Evolutionary conservation across 2,888 invertebrate species (phyloP), one percentile per base, ranked within the genome.

Genomic region (Podabrus alpinus): DNA sequence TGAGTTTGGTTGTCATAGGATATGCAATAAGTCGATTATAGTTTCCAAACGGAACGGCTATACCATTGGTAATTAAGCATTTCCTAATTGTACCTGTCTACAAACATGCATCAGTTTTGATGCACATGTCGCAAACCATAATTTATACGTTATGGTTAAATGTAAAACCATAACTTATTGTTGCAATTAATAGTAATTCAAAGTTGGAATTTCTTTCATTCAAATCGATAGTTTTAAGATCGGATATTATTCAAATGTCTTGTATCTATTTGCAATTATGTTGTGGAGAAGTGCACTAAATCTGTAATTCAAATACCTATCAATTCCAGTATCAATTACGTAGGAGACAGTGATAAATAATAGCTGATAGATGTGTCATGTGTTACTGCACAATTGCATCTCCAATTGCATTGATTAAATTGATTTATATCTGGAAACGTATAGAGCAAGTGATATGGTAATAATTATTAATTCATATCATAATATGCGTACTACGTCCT

Each of bases 251-350:
- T 19, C 11, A 19, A 15, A 64, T 16, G 21, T 64, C 62, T 19
- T 21, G 62, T 19, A 19, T 64, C n/a, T n/a, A 64, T 64, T 19
- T 64, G 62, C 9, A n/a, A 19, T 9, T 10, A 64, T 45, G n/a
- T 5, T n/a, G 5, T 45, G 7, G 45, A 45, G 9, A 60, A 64
- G 62, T 64, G 62, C 62, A 17, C 21, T 71, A 60, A 25, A 69
- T 69, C 19, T 69, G 69, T 64, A 72, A 75, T 59, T 68, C 71
- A 29, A 76, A 71, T 71, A 79, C 81, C 82, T 82, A 82, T 85
- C 86, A 86, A 85, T 86, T 85, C 83, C 84, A 84, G 82, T 85
- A 86, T 86, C 85, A 86, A 85, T 86, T 84, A 74, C 69, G 81
- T 81, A 81, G 84, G 84, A 83, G 81, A 79, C 80, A 75, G 77